Evolutionary conservation across 2,888 invertebrate genomes (phyloP), one percentile per base, ranked within the genome.

Genomic region (Cristatella mucedo): DNA sequence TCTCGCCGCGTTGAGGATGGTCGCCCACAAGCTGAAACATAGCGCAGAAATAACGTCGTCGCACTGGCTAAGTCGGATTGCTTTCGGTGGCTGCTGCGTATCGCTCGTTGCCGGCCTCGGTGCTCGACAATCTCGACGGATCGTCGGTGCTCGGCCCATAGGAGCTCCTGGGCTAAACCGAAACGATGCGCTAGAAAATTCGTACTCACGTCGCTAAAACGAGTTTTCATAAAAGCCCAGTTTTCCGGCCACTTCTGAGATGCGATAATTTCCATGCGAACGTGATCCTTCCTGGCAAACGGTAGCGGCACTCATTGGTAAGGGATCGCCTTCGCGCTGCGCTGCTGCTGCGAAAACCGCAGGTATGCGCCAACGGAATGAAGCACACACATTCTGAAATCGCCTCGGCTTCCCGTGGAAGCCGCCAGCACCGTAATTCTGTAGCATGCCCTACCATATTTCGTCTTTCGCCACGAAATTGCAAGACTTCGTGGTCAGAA

Each of bases 381-480:
- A 32, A 13, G 16, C 7, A 32, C 13, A 7, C 6, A 13, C n/a
- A 29, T 18, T 2, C 9, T 15, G 16, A 16, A 26, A 38, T n/a
- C 9, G 9, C 7, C 15, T 21, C 15, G 7, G 11, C 16, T 34
- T 33, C 16, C n/a, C 9, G 21, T 36, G 38, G 13, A 7, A n/a
- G 29, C 16, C 21, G 11, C 7, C 9, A 36, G 33, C 9, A 32
- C 11, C 15, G 15, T 13, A 13, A 11, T 11, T 19, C 11, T n/a
- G 13, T 9, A 13, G 11, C 13, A 11, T 16, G 11, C 37, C 55
- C 46, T 41, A 59, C 61, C 61, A 61, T 31, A 61, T 59, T 43
- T 59, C 55, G 49, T 61, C 59, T 38, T 56, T 52, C 3, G 55
- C 59, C 4, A 61, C 59, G 43, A 54, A 59, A 40, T 61, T 61